Evolutionary conservation across 2,888 invertebrate genomes (phyloP).

Genomic region (Scrobipalpa costella): DNA sequence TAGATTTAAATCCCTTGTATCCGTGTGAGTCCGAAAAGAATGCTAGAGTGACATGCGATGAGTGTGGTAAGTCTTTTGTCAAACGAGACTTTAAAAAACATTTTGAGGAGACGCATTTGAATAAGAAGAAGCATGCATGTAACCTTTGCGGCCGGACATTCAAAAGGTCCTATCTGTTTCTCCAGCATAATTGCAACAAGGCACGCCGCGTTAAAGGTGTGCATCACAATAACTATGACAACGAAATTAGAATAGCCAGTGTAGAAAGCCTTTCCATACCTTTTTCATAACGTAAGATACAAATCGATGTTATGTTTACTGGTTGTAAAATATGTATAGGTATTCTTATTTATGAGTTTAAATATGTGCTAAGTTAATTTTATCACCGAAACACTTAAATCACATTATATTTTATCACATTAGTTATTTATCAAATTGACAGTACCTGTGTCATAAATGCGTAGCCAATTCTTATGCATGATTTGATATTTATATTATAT

Average conservation of each 20-base stretch:
- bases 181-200: conserved; percentile 32
- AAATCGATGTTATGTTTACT: too few relatives aligned
- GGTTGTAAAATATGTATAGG: too few relatives aligned
- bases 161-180: conserved; percentile 37
- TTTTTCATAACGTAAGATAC: conserved; percentile 10
- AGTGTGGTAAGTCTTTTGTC: conserved; percentile 30
- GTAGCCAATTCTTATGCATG: too few relatives aligned
- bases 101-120: conserved; percentile 35
- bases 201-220: background rate
- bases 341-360: too few relatives aligned
- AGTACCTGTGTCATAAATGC: too few relatives aligned
- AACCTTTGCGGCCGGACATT: conserved; percentile 39
- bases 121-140: conserved; percentile 35
- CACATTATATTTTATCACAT: too few relatives aligned
- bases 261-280: conserved; percentile 24
- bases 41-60: conserved; percentile 28
- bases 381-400: too few relatives aligned
- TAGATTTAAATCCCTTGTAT: conserved; percentile 46
- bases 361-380: too few relatives aligned
- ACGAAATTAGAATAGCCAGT: conserved; percentile 18
- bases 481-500: too few relatives aligned
- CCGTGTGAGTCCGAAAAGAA: conserved; percentile 31
- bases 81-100: conserved; percentile 37
- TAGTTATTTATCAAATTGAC: too few relatives aligned
- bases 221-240: background rate